These are phyloP conservation scores for Corythoichthys haematopterus DNA, from an alignment of 2,113 vertebrate species.

Conservation along the genomic window DNA sequence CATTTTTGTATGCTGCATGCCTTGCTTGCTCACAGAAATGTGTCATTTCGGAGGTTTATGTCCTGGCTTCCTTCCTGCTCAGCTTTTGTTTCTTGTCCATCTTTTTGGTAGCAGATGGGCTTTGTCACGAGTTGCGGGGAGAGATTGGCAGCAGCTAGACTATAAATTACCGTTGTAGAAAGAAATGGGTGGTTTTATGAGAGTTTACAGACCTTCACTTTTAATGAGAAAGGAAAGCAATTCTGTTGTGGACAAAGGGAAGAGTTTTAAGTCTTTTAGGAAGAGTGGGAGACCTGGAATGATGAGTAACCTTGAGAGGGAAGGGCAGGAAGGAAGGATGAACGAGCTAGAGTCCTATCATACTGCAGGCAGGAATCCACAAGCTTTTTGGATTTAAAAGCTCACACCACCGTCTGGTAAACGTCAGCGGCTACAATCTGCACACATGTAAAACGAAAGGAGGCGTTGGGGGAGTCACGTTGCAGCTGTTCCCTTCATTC, in stretches of 20 bases:
- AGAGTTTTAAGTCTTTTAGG: constrained; percentile 12
- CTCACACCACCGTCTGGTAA: constrained; percentile 20
- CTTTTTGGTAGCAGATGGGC: constrained; percentile 50
- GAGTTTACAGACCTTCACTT: constrained; percentile 57
- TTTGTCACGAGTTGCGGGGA: constrained; percentile 31
- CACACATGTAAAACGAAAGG: constrained; percentile 17
- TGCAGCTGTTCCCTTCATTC: constrained; percentile 60
- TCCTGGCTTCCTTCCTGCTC: constrained; percentile 16
- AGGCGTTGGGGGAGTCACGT: constrained; percentile 10
- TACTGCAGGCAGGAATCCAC: constrained; percentile 38
- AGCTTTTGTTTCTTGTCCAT: constrained; percentile 37
- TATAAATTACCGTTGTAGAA: constrained; percentile 52
- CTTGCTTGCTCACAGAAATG: constrained; percentile 25
- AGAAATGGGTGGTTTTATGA: constrained; percentile 57
- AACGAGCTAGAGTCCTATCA: constrained; percentile 19
- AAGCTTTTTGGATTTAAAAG: constrained; percentile 38
- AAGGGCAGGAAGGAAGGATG: constrained; percentile 32
- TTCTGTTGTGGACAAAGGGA: constrained; percentile 37
- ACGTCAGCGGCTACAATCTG: constrained; percentile 11
- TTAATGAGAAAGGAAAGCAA: constrained; percentile 60
- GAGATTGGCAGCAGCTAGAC: constrained; percentile 12
- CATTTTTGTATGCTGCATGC: constrained; percentile 21
- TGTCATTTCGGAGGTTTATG: constrained; percentile 28
- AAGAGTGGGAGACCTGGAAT: constrained; percentile 12
- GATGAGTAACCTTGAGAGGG: constrained; percentile 28